A percentile compares a stretch with the other conserved stretches of the same genome.
Conservation (phyloP, 2,888 invertebrate genomes). For the Scaeva pyrastri region DNA sequence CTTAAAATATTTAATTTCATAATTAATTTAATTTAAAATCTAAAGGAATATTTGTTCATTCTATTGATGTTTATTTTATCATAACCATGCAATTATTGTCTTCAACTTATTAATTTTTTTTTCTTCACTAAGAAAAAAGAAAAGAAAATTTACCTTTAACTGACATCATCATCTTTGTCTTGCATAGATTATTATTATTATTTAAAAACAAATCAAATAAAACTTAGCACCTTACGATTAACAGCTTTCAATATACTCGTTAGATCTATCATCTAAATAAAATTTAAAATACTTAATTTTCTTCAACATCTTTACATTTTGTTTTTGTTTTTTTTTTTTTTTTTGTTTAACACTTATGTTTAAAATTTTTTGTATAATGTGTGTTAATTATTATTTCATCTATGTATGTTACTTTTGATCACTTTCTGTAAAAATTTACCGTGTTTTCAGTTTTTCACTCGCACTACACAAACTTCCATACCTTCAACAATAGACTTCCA, state of each 20-base stretch:
- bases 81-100: not conserved
- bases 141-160: not conserved
- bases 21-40: slow-evolving; percentile 45
- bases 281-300: slow-evolving; percentile 37
- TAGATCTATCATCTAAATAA: not conserved
- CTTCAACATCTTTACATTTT: slow-evolving; percentile 1
- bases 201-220: not conserved
- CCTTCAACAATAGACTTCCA: slow-evolving; percentile 39
- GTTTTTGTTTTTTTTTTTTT: not conserved
- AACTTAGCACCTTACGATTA: slow-evolving; percentile 43
- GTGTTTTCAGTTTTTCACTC: slow-evolving; percentile 46
- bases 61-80: slow-evolving; percentile 14
- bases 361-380: no score
- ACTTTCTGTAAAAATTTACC: slow-evolving; percentile 6
- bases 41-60: slow-evolving; percentile 65
- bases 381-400: slow-evolving; percentile 12
- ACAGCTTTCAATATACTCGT: slow-evolving; percentile 22
- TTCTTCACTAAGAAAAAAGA: not conserved
- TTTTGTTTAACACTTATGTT: slow-evolving; percentile 14
- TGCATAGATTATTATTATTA: not conserved
- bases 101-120: not conserved
- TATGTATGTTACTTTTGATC: not conserved
- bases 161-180: not conserved
- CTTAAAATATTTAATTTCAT: slow-evolving; percentile 32
- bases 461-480: slow-evolving; percentile 66